phyloP scores from a whole-genome alignment of 2,888 invertebrate species.

The Autographa pulchrina region DNA sequence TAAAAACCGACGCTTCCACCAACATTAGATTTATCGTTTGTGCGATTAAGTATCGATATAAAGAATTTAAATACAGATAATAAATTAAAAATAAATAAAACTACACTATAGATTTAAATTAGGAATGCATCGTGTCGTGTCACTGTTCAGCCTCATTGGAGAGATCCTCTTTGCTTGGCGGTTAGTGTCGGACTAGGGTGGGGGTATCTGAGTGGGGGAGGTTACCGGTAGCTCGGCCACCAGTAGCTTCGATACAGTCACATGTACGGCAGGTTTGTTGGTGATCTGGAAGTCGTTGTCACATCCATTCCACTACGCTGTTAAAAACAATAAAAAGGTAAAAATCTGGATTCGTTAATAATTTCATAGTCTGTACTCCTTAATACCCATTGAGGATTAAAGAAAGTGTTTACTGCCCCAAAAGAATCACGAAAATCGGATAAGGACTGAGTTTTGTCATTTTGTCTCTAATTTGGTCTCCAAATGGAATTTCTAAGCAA shows the following conservation, averaged over 20 bases:
- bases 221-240: slow-evolving; percentile 72
- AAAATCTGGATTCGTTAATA: too few relatives aligned
- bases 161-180: slow-evolving; percentile 25
- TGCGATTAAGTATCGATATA: slow-evolving; percentile 20
- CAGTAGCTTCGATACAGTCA: slow-evolving; percentile 80
- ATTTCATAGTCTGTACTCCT: too few relatives aligned
- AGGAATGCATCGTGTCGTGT: slow-evolving; percentile 15
- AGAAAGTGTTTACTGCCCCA: too few relatives aligned
- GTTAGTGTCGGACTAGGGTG: slow-evolving; percentile 11
- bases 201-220: slow-evolving; percentile 8
- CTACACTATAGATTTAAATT: slow-evolving; percentile 37
- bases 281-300: slow-evolving; percentile 62
- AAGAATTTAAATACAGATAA: slow-evolving; percentile 9
- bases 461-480: background rate
- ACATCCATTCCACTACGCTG: slow-evolving; percentile 70
- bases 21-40: slow-evolving; percentile 14
- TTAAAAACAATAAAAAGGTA: background rate
- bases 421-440: too few relatives aligned
- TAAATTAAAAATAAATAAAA: slow-evolving; percentile 14
- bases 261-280: slow-evolving; percentile 85
- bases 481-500: background rate
- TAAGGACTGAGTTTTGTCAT: too few relatives aligned
- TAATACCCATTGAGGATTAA: too few relatives aligned
- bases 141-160: slow-evolving; percentile 34
- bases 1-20: background rate